These are phyloP conservation scores for Esox lucius DNA, from an alignment of 2,797 vertebrate genomes.

Conservation along the genomic window DNA sequence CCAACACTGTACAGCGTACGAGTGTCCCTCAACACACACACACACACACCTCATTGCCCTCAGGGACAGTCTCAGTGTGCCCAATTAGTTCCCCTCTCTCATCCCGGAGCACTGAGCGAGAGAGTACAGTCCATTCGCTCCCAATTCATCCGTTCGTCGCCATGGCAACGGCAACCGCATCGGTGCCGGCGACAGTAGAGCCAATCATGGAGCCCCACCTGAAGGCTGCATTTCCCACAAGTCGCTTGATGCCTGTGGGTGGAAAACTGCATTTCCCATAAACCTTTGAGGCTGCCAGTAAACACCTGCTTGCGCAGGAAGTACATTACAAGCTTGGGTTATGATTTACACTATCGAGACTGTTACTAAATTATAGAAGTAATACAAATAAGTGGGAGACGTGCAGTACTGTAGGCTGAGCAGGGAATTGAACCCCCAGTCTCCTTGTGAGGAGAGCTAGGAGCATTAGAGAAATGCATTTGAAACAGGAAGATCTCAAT, in stretches of 20 bases:
- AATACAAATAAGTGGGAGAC: too few species aligned
- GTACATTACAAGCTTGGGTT: too few species aligned
- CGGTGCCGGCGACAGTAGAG: slow-evolving; percentile 53
- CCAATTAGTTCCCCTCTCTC: slow-evolving; percentile 67
- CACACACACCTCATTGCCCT: slow-evolving; percentile 70
- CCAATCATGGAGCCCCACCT: slow-evolving; percentile 49
- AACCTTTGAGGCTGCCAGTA: too few species aligned
- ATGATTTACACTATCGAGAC: too few species aligned
- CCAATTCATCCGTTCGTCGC: slow-evolving; percentile 65
- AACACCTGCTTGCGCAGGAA: too few species aligned
- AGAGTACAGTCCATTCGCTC: slow-evolving; percentile 68
- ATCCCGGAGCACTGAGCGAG: slow-evolving; percentile 61
- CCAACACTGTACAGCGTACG: slow-evolving; percentile 21
- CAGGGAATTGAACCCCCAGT: too few species aligned
- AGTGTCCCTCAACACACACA: slow-evolving; percentile 29
- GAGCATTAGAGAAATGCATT: too few species aligned
- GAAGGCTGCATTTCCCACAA: slow-evolving; percentile 38
- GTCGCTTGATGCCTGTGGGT: slow-evolving; percentile 20
- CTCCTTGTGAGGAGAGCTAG: too few species aligned
- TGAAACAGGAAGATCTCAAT: too few species aligned
- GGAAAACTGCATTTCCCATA: background rate
- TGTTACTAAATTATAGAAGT: too few species aligned
- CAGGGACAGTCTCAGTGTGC: slow-evolving; percentile 48
- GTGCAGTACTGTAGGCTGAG: too few species aligned
- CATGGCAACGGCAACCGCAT: slow-evolving; percentile 67